These are phyloP conservation scores for Phycodurus eques DNA, from an alignment of 2,113 vertebrate genomes.

Conservation along the genomic window DNA sequence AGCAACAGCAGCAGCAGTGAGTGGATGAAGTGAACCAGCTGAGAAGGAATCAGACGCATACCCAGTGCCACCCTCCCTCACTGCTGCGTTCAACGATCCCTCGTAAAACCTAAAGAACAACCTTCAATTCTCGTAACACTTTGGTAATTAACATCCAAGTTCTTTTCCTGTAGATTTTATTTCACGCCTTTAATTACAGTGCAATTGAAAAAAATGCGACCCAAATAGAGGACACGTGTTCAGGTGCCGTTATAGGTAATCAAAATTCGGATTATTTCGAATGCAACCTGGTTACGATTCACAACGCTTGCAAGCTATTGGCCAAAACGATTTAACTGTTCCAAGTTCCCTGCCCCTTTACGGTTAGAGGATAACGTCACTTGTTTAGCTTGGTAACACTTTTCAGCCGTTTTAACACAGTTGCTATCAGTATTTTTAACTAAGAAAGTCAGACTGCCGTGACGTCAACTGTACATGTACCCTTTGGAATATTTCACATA, in stretches of 20 bases:
- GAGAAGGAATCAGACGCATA: slow-evolving; percentile 30
- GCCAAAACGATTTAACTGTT: slow-evolving; percentile 55
- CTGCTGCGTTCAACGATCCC: slow-evolving; percentile 20
- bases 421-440: neutral
- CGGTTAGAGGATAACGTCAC: slow-evolving; percentile 68
- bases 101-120: neutral
- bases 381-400: slow-evolving; percentile 1
- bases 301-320: slow-evolving; percentile 52
- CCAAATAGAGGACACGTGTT: no score
- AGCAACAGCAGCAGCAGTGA: slow-evolving; percentile 46
- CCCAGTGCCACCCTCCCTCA: slow-evolving; percentile 45
- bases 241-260: neutral
- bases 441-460: neutral
- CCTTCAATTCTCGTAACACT: neutral
- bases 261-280: slow-evolving; percentile 4
- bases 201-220: neutral
- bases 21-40: slow-evolving; percentile 10
- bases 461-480: neutral
- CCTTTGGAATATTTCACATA: no score
- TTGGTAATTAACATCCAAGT: neutral
- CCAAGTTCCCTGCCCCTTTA: slow-evolving; percentile 37
- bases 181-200: neutral
- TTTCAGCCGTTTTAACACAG: neutral
- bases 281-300: slow-evolving; percentile 41
- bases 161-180: neutral